Conservation (phyloP, 35 echinoderm and acorn worm genomes). For the Heliocidaris erythrogramma region DNA sequence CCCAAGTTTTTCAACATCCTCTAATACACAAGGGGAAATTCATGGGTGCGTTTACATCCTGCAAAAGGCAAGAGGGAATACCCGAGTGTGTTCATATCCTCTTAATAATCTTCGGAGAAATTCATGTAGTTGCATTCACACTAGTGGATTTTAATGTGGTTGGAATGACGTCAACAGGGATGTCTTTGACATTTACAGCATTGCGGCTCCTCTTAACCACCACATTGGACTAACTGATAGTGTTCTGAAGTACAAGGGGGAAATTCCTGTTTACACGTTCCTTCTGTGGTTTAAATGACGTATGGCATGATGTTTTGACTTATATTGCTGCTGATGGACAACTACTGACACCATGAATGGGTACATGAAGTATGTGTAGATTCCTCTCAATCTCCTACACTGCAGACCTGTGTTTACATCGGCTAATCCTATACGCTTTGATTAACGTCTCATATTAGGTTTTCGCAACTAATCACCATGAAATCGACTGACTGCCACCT, state of each 20-base stretch:
- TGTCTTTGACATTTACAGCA: neutral
- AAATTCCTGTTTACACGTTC: neutral
- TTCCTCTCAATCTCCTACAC: neutral
- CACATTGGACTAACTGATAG: neutral
- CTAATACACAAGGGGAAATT: too few species aligned
- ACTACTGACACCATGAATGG: too few species aligned
- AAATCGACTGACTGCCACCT: too few species aligned
- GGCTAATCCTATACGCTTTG: too few species aligned
- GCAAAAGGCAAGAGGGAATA: too few species aligned
- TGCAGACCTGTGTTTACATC: neutral
- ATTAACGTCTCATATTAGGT: too few species aligned
- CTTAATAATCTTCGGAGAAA: neutral
- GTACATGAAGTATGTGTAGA: neutral
- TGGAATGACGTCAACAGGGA: neutral
- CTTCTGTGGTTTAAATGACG: neutral
- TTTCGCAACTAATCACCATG: too few species aligned
- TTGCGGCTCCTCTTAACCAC: neutral
- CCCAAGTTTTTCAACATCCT: too few species aligned
- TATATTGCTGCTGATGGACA: neutral
- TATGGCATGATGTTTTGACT: neutral
- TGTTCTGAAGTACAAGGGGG: neutral
- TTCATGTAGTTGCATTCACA: neutral
- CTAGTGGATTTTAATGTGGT: neutral
- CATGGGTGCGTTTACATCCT: too few species aligned
- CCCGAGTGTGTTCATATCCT: too few species aligned